Conservation (phyloP, 1,140 invertebrate species). For the Pygmarrhopalites habei region DNA sequence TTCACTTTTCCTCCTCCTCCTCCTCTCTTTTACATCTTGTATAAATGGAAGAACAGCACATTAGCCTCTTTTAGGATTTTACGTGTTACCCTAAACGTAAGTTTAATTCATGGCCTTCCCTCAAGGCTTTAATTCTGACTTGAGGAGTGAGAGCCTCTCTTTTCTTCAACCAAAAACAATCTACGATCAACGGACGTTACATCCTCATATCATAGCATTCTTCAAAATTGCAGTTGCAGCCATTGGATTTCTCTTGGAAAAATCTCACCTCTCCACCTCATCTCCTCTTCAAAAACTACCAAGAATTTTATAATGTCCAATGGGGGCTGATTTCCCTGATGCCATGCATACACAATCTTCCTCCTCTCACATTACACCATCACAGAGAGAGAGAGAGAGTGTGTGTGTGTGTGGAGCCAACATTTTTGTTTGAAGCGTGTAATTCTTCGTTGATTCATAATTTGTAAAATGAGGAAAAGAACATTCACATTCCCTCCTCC, state of each 20-base stretch:
- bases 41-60: neutral
- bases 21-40: neutral
- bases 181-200: neutral
- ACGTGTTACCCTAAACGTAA: neutral
- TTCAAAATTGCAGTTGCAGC: neutral
- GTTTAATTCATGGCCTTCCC: conserved; percentile 10
- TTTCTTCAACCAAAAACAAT: neutral
- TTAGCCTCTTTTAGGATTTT: neutral
- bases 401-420: too few species aligned
- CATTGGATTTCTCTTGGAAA: neutral
- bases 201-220: neutral
- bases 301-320: too few species aligned
- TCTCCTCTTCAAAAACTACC: neutral
- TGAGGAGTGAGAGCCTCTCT: neutral
- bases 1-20: neutral
- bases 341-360: too few species aligned
- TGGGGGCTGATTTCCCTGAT: too few species aligned
- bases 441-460: too few species aligned
- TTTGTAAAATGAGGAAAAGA: too few species aligned
- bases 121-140: neutral
- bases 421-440: too few species aligned
- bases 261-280: neutral
- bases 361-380: too few species aligned
- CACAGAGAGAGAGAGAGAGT: too few species aligned
- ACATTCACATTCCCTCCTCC: too few species aligned